Conservation (phyloP, 2,113 vertebrate genomes). For the Lanius ludovicianus region DNA sequence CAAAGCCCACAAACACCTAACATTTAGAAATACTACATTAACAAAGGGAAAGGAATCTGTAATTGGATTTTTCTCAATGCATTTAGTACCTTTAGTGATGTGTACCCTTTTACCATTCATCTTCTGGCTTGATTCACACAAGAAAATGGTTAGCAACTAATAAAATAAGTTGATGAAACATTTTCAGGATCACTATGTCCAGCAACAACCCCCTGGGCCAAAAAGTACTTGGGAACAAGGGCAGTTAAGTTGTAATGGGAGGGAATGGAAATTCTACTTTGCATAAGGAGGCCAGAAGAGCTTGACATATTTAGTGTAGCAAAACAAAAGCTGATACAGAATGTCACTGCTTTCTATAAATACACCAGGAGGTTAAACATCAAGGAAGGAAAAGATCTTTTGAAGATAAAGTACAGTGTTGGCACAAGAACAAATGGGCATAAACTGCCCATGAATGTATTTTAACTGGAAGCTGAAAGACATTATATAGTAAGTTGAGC, state of each 20-base stretch:
- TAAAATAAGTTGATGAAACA: neutral
- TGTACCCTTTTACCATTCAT: neutral
- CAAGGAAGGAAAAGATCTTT: slow-evolving; percentile 35
- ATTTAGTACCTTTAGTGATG: neutral
- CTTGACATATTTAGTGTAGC: neutral
- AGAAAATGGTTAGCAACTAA: neutral
- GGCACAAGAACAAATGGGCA: slow-evolving; percentile 50
- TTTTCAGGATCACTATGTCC: neutral
- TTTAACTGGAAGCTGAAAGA: slow-evolving; percentile 23
- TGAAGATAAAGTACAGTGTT: slow-evolving; percentile 29
- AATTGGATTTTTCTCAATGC: neutral
- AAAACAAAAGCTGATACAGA: slow-evolving; percentile 34
- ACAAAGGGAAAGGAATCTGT: neutral
- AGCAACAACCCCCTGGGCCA: neutral
- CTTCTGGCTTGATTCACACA: neutral
- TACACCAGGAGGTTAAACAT: slow-evolving; percentile 4
- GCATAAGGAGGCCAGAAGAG: neutral
- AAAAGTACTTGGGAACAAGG: neutral
- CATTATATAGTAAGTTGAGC: neutral
- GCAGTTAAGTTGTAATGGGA: neutral
- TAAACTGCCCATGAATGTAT: slow-evolving; percentile 4
- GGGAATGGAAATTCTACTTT: neutral
- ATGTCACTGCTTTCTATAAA: slow-evolving; percentile 18
- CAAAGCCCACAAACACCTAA: neutral
- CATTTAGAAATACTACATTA: neutral